Base-by-base conservation (phyloP, 2,797 vertebrate species). In the Monodelphis domestica region DNA sequence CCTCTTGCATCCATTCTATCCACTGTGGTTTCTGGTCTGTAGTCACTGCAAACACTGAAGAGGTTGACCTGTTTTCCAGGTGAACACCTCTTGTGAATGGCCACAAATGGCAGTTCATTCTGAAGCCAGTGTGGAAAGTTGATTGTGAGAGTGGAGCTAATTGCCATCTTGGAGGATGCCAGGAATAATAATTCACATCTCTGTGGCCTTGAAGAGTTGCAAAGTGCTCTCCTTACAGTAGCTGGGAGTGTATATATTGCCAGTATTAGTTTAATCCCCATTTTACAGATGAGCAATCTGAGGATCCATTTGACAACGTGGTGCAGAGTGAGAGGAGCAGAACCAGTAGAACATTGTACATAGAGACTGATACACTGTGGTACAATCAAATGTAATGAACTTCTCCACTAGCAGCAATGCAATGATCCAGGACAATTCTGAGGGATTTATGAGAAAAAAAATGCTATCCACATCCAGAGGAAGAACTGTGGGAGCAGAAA, bases 161-260 rank as follows among this genome's bases (percentile, higher is more conserved):
- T 1, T 10, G 63, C 38, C n/a, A 26, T 17, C 33, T 24, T 2
- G n/a, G 45, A 45, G 21, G n/a, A 24, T 24, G 17, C 38, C 21
- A 1, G 38, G 1, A 1, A 21, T 3, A 45, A 78, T 45, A 12
- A 26, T 3, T 10, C 70, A 1, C 17, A 17, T 0, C 12, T 5
- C 33, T 33, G 2, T n/a, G 63, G 12, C n/a, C n/a, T 17, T 2
- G 17, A n/a, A 70, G 63, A 5, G 14, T 5, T 12, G 30, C 30
- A 15, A 59, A n/a, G 57, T 12, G 30, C 12, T 33, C 30, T 63
- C 30, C 1, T 33, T 6, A 33, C 57, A 14, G 24, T 4, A 33
- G 30, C 56, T 30, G 57, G 14, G 30, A 17, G n/a, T 38, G 15
- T 17, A 1, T 38, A 63, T 21, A 63, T 6, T 24, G 10, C 5